Percentiles rank a stretch among this genome's conserved stretches.
These are phyloP conservation scores for Phaedon cochleariae DNA, from an alignment of 2,888 invertebrate species.

Conservation along the genomic window DNA sequence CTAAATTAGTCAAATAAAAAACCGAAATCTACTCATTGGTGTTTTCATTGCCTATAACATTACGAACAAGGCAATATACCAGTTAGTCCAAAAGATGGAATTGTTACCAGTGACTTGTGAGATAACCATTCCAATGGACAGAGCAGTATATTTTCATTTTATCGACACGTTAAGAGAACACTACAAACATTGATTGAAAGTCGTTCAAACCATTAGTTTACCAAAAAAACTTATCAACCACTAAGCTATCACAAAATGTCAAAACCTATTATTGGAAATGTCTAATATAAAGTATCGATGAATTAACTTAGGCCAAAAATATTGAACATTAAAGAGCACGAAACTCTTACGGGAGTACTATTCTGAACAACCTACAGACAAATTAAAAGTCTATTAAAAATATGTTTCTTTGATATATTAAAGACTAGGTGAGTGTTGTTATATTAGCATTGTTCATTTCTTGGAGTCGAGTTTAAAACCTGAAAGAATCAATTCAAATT, in stretches of 20 bases:
- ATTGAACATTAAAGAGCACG: slow-evolving; percentile 31
- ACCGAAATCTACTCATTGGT: slow-evolving; percentile 17
- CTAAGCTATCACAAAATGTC: slow-evolving; percentile 42
- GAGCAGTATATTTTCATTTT: not conserved
- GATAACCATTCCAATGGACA: too few species aligned
- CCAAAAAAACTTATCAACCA: slow-evolving; percentile 42
- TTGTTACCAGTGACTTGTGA: not conserved
- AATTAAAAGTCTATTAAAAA: slow-evolving; percentile 43
- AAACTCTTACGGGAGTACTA: not conserved
- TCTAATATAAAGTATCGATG: slow-evolving; percentile 42
- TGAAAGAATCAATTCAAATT: slow-evolving; percentile 33
- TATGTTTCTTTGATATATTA: slow-evolving; percentile 53
- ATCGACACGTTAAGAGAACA: slow-evolving; percentile 6
- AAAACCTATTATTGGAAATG: slow-evolving; percentile 36
- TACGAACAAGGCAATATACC: not conserved
- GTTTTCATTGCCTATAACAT: slow-evolving; percentile 2
- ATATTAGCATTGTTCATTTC: slow-evolving; percentile 43
- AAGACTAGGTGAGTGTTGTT: slow-evolving; percentile 55
- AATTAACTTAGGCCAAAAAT: slow-evolving; percentile 45
- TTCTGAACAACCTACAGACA: slow-evolving; percentile 35
- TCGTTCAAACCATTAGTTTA: slow-evolving; percentile 31
- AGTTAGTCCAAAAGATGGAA: not conserved
- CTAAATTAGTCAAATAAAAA: not conserved
- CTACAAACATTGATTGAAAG: slow-evolving; percentile 41
- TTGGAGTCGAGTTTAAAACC: slow-evolving; percentile 45